Evolutionary conservation across 2,888 invertebrate genomes (phyloP).

Genomic region (Cosmopolites sordidus): DNA sequence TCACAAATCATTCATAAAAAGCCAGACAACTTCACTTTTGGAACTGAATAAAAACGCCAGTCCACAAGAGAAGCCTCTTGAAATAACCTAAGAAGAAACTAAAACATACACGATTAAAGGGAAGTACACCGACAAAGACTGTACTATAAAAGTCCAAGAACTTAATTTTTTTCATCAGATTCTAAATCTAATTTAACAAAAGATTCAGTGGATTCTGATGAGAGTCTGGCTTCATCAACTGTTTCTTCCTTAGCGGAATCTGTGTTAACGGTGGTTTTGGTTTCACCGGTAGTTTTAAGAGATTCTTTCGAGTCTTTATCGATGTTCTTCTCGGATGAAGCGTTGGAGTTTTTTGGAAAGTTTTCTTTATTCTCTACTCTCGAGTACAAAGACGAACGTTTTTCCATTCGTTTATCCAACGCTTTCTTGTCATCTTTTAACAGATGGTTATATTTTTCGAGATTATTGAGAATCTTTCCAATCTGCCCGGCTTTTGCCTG

Average conservation of each 20-base stretch:
- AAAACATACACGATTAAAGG: too few relatives aligned
- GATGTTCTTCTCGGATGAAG: constrained; percentile 4
- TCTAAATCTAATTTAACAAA: constrained; percentile 41
- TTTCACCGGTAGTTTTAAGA: neutral
- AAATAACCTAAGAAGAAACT: too few relatives aligned
- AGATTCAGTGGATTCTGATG: constrained; percentile 40
- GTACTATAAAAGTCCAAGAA: too few relatives aligned
- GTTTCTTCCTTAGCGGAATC: constrained; percentile 4
- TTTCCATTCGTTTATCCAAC: constrained; percentile 29
- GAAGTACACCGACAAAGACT: too few relatives aligned
- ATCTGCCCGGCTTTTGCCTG: constrained; percentile 95
- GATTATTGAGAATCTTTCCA: constrained; percentile 85
- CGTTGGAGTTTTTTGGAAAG: constrained; percentile 22
- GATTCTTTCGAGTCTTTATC: constrained; percentile 10
- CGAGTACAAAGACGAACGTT: constrained; percentile 20
- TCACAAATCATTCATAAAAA: too few relatives aligned
- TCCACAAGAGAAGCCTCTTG: too few relatives aligned
- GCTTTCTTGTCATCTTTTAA: constrained; percentile 54
- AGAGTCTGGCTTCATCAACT: constrained; percentile 17
- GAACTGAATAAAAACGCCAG: too few relatives aligned
- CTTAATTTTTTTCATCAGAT: constrained; percentile 27
- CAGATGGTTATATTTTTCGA: constrained; percentile 80
- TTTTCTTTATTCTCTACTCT: constrained; percentile 29
- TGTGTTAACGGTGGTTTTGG: neutral
- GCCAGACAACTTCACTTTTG: too few relatives aligned